Base-by-base conservation (phyloP, 2,113 vertebrate genomes). In the Eudyptes chrysolophus region DNA sequence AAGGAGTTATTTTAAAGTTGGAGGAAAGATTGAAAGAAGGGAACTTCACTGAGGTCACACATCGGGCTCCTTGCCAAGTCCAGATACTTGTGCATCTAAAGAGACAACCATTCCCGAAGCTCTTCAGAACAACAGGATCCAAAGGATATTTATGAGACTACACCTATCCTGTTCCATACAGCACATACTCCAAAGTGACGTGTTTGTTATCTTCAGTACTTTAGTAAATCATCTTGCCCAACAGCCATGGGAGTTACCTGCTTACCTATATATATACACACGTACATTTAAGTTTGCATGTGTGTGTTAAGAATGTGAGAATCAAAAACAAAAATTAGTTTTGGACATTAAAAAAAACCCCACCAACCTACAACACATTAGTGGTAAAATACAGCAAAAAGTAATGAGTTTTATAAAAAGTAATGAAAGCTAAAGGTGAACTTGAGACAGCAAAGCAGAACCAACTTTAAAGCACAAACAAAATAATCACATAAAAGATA, bases 171-270 rank as follows among this genome's bases (percentile, higher is more conserved):
- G 68, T 58, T 94, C 51, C 64, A 88, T 83, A 61, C 51, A 90
- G 89, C 68, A 89, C 93, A 89, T 40, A 74, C 62, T 76, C 36
- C 75, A 76, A 69, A 90, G n/a, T 24, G 58, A 96, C 20, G 0
- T 36, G 46, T 25, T 71, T 94, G 65, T 94, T 95, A 84, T 75
- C 93, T 96, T 54, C 84, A 74, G 7, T 62, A 75, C 86, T 81
- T 95, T 0, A 86, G 76, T 87, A 94, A 94, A 95, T 52, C 62
- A 30, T 3, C 51, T 96, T 96, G 91, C 91, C 25, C 60, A 96
- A 97, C 19, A 89, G 27, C 40, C 58, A 90, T n/a, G 84, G 91
- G 91, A 97, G 84, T 46, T 60, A 94, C 86, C 86, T 95, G 62
- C 76, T 90, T 89, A 90, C 89, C 79, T 77, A 90, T 16, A 94